Base-by-base conservation (phyloP, 2,888 invertebrate genomes). In the Aricia artaxerxes region DNA sequence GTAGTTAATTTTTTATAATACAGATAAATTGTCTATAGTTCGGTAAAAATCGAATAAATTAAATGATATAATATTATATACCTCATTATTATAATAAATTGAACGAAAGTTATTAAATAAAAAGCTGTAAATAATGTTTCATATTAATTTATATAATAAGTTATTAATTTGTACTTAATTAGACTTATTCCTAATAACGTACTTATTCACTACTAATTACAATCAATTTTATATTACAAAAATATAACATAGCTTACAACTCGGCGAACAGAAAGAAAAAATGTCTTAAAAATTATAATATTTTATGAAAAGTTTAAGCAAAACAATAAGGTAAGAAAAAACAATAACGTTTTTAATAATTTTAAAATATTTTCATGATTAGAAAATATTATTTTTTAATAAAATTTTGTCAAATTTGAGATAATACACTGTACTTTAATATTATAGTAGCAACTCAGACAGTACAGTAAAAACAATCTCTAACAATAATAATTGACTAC, bases 161-260 rank as follows among this genome's bases (percentile, higher is more conserved):
- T 73, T 73, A 73, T 24, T 53, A 9, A 76, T 76, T 76, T 76
- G 76, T 76, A 53, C 76, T 76, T 57, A 57, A 57, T 57, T 57
- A 76, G 13, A 76, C 7, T 76, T 38, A 57, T 4, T 31, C 31
- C n/a, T 76, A 31, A 7, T 31, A 31, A 75, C 13, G 1, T 16
- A 35, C 69, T 69, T 35, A 69, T 24, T n/a, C 6, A n/a, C 16
- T 53, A 76, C 53, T 49, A 76, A 76, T 76, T 76, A 76, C 76
- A 35, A 53, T n/a, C 31, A 75, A 57, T 24, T 49, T 75, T 49
- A 75, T 75, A 24, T 31, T 24, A 44, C 49, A 49, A 75, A 75
- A 24, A 7, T 16, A 57, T 49, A 24, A 24, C 24, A 49, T 24
- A 31, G 31, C 64, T 64, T 60, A 24, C 11, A n/a, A 31, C 64